These are phyloP conservation scores for Cantharis nigra DNA, from an alignment of 2,888 invertebrate species.

Conservation along the genomic window DNA sequence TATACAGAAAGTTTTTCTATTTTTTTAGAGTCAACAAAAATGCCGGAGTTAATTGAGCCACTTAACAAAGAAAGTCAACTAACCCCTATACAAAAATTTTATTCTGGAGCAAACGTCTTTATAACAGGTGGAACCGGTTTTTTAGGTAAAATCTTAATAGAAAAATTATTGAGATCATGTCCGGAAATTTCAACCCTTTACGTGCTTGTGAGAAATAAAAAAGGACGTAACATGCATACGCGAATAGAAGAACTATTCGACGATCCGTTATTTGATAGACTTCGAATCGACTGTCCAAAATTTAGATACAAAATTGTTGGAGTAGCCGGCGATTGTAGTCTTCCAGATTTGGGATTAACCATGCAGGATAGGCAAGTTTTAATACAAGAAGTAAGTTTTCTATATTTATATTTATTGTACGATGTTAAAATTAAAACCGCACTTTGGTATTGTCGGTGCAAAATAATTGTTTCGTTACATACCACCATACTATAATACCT, in stretches of 20 bases:
- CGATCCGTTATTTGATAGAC: constrained; percentile 64
- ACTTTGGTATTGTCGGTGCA: background rate
- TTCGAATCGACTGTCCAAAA: constrained; percentile 63
- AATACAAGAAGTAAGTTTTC: constrained; percentile 54
- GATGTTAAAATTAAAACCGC: background rate
- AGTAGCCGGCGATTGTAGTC: constrained; percentile 63
- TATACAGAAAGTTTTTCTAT: background rate
- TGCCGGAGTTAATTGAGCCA: constrained; percentile 19
- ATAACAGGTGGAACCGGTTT: constrained; percentile 61
- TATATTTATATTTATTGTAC: background rate
- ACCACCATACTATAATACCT: background rate
- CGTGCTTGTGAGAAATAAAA: constrained; percentile 62
- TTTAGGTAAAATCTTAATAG: constrained; percentile 61
- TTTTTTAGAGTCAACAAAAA: constrained; percentile 9
- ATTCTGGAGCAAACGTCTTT: constrained; percentile 47
- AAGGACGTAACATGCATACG: constrained; percentile 66
- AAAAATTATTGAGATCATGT: constrained; percentile 64
- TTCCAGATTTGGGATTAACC: constrained; percentile 65
- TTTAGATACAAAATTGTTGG: constrained; percentile 64
- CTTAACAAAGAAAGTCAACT: constrained; percentile 11
- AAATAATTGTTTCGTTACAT: background rate
- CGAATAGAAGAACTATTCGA: constrained; percentile 71
- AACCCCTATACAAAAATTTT: constrained; percentile 50
- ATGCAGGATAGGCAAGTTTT: constrained; percentile 61
- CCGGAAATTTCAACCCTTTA: constrained; percentile 61